Percentiles rank a stretch among this genome's conserved stretches.
phyloP scores from a whole-genome alignment of 2,797 vertebrate genomes.

The Chloroceryle inda region DNA sequence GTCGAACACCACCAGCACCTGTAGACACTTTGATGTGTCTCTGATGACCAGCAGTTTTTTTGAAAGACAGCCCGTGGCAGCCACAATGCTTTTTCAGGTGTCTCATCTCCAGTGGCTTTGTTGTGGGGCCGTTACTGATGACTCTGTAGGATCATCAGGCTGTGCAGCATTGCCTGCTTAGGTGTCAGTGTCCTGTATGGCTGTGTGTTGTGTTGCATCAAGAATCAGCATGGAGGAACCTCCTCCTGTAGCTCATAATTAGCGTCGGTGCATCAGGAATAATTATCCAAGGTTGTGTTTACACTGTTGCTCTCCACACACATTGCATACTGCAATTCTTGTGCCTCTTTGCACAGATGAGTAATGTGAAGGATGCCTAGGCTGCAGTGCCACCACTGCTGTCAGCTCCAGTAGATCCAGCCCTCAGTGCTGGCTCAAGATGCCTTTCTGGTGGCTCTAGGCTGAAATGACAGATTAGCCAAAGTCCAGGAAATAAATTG shows the following conservation, averaged over 20 bases:
- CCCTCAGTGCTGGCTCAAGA: accelerated
- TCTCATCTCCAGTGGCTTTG: neutral
- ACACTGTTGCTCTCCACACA: too few species aligned
- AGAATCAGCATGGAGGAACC: neutral
- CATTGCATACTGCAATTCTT: accelerated
- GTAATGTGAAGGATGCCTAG: neutral
- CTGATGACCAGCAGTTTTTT: neutral
- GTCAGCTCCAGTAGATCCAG: neutral
- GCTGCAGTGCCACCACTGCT: neutral
- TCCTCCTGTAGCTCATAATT: neutral
- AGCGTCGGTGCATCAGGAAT: neutral
- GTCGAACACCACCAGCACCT: neutral
- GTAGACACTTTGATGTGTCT: neutral
- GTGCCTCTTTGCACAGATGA: accelerated
- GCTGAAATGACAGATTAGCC: neutral
- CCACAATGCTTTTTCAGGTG: neutral
- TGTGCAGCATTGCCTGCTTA: neutral
- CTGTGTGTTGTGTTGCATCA: neutral
- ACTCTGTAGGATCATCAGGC: neutral
- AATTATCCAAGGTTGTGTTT: neutral
- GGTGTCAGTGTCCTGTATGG: accelerated
- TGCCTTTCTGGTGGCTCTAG: neutral
- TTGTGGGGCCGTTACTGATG: neutral
- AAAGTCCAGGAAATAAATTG: neutral
- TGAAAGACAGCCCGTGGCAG: neutral